Evolutionary conservation across 2,797 vertebrate species (phyloP).

Genomic region (Thamnophis elegans): DNA sequence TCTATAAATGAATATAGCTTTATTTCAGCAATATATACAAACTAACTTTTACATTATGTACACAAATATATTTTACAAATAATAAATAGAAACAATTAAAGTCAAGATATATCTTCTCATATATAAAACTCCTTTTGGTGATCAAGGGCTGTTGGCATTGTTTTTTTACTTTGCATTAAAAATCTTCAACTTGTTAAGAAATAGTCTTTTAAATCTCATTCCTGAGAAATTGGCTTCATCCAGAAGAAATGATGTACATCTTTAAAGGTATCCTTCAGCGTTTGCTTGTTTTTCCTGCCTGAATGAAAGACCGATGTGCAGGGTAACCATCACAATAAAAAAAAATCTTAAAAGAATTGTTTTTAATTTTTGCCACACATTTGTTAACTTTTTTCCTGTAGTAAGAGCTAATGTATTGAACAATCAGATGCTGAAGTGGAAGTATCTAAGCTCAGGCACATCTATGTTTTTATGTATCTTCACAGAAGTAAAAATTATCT

Average conservation of each 20-base stretch:
- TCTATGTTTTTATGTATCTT: neutral
- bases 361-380: neutral
- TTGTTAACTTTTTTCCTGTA: neutral
- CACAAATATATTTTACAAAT: slow-evolving; percentile 78
- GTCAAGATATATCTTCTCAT: slow-evolving; percentile 63
- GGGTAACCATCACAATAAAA: slow-evolving; percentile 27
- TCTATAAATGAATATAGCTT: slow-evolving; percentile 62
- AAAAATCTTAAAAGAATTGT: neutral
- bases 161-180: slow-evolving; percentile 33
- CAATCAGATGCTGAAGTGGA: neutral
- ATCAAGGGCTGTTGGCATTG: slow-evolving; percentile 33
- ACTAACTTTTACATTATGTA: slow-evolving; percentile 81
- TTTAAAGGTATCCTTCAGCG: slow-evolving; percentile 56
- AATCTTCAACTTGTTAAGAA: slow-evolving; percentile 27
- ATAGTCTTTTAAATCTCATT: slow-evolving; percentile 24
- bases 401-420: neutral
- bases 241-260: slow-evolving; percentile 56
- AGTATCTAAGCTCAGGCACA: neutral
- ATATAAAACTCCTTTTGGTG: slow-evolving; percentile 51
- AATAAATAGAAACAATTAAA: slow-evolving; percentile 87
- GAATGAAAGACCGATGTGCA: slow-evolving; percentile 21
- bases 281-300: slow-evolving; percentile 32
- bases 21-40: slow-evolving; percentile 80
- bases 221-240: slow-evolving; percentile 36
- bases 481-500: slow-evolving; percentile 13